A percentile compares a stretch with the other conserved stretches of the same genome.
phyloP scores from a whole-genome alignment of 2,888 invertebrate genomes.

The Aphrophora alni region DNA sequence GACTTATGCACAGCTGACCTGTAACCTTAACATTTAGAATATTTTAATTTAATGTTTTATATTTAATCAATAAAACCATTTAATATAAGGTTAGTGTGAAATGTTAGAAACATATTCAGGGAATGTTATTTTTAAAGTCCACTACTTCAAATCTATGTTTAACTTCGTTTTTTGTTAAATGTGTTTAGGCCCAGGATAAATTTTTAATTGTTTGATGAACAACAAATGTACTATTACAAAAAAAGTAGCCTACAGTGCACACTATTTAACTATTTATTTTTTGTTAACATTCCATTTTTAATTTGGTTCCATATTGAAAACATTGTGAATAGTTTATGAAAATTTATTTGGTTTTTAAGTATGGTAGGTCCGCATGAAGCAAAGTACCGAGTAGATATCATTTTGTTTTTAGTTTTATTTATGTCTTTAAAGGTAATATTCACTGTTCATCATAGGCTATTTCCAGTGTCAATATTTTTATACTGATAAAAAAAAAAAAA shows the following conservation, averaged over 20 bases:
- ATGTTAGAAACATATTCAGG: not conserved
- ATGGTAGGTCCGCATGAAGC: not conserved
- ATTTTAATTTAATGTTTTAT: not conserved
- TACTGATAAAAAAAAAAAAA: not conserved
- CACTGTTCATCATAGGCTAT: not conserved
- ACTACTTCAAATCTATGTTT: not conserved
- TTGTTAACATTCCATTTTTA: not conserved
- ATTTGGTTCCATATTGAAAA: not conserved
- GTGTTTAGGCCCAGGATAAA: no score
- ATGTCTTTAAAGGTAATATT: not conserved
- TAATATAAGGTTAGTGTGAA: not conserved
- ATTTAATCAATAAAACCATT: not conserved
- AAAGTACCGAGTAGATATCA: not conserved
- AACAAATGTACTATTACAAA: no score
- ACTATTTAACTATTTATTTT: not conserved
- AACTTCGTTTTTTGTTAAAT: no score
- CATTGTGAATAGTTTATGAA: not conserved
- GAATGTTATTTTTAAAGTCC: not conserved
- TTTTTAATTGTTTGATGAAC: no score
- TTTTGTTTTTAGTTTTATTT: conserved; percentile 2
- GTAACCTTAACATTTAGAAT: not conserved
- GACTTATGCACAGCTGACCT: not conserved
- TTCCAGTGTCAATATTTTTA: conserved; percentile 9
- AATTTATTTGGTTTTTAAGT: not conserved
- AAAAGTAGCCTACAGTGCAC: no score